Conservation (phyloP, 2,888 invertebrate genomes). For the Platerodrilus igneus region DNA sequence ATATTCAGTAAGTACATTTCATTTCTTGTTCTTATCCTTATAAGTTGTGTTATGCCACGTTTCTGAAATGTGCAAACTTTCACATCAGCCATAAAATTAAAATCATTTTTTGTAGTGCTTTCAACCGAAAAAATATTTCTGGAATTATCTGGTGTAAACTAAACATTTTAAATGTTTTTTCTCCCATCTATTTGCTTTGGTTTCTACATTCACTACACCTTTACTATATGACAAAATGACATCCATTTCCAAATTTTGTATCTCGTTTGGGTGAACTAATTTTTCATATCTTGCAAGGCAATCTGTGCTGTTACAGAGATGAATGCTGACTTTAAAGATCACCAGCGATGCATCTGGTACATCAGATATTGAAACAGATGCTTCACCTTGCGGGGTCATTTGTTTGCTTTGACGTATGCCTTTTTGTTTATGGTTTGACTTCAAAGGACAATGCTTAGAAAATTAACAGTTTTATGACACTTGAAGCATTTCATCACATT, state of each 20-base stretch:
- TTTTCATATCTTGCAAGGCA: conserved; percentile 9
- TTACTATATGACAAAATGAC: conserved; percentile 8
- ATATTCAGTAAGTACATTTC: too few relatives aligned
- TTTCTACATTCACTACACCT: conserved; percentile 9
- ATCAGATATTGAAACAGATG: neutral
- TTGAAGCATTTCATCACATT: too few relatives aligned
- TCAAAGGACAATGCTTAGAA: too few relatives aligned
- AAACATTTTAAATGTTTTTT: conserved; percentile 9
- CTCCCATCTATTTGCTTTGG: conserved; percentile 1
- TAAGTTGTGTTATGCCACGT: too few relatives aligned
- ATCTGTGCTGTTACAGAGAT: conserved; percentile 4
- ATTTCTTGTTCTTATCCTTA: too few relatives aligned
- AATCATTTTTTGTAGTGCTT: neutral
- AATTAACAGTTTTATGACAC: too few relatives aligned
- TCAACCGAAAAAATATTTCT: conserved; percentile 14
- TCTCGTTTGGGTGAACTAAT: conserved; percentile 3
- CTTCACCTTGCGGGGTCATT: too few relatives aligned
- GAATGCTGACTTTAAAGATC: conserved; percentile 8
- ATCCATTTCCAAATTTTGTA: conserved; percentile 9
- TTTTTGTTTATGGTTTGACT: too few relatives aligned
- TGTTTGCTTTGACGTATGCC: too few relatives aligned
- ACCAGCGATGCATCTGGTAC: conserved; percentile 9
- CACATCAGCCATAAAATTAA: too few relatives aligned
- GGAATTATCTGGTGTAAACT: conserved; percentile 13
- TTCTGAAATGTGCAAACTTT: too few relatives aligned